Conservation (phyloP, 2,113 vertebrate genomes). For the Elephas maximus region DNA sequence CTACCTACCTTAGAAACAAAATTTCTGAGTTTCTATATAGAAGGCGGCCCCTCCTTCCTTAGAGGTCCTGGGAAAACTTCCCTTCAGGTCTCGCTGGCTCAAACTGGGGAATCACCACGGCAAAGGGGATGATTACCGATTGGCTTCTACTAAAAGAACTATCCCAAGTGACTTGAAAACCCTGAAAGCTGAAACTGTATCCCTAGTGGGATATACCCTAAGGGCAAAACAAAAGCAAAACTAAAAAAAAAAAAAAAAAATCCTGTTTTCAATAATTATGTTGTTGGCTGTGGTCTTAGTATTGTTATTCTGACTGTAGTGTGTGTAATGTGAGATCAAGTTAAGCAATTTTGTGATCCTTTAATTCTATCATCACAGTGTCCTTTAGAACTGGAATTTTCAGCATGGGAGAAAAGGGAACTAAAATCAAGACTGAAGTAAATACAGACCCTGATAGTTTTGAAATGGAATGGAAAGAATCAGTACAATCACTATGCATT, state of each 20-base stretch:
- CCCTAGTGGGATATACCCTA: neutral
- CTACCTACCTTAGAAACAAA: too few species aligned
- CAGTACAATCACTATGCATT: neutral
- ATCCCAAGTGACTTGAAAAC: neutral
- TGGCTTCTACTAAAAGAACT: neutral
- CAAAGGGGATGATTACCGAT: too few species aligned
- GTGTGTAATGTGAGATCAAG: neutral
- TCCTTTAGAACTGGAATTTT: neutral
- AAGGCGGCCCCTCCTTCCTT: too few species aligned
- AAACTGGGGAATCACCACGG: too few species aligned
- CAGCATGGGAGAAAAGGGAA: neutral
- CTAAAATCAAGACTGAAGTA: constrained; percentile 28
- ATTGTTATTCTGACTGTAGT: neutral
- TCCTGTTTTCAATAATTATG: constrained; percentile 2
- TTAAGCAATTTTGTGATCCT: neutral
- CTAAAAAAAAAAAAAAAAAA: neutral
- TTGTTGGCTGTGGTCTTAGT: neutral
- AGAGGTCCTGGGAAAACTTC: too few species aligned
- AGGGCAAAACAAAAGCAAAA: neutral
- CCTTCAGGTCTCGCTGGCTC: too few species aligned
- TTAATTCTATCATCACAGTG: neutral
- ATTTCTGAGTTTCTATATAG: too few species aligned
- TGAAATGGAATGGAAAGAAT: neutral
- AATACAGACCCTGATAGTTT: neutral
- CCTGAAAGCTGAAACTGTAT: neutral